Evolutionary conservation across 2,797 vertebrate genomes (phyloP).

Genomic region (Esox lucius): DNA sequence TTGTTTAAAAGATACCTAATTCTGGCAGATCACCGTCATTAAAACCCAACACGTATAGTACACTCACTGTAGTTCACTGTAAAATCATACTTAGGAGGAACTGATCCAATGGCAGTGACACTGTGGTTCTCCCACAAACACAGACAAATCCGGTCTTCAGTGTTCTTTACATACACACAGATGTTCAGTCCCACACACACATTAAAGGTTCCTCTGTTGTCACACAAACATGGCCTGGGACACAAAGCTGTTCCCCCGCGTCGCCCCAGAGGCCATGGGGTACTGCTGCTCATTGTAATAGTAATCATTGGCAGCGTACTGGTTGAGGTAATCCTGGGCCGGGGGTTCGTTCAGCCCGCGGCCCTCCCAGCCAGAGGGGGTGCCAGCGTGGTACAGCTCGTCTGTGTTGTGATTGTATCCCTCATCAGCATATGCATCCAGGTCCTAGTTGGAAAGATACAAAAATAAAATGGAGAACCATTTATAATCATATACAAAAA

Average conservation of each 20-base stretch:
- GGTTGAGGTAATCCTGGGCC: constrained; percentile 52
- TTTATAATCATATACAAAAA: background rate
- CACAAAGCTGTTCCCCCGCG: constrained; percentile 74
- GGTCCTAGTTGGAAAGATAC: constrained; percentile 57
- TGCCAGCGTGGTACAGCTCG: constrained; percentile 45
- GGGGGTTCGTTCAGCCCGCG: constrained; percentile 48
- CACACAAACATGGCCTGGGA: constrained; percentile 75
- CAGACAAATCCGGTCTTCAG: background rate
- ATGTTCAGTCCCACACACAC: constrained; percentile 21
- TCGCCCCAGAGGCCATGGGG: constrained; percentile 32
- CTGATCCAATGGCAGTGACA: constrained; percentile 9
- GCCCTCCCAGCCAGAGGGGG: constrained; percentile 63
- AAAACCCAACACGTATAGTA: background rate
- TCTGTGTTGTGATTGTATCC: constrained; percentile 23
- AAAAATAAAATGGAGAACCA: background rate
- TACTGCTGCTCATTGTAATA: constrained; percentile 32
- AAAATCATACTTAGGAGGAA: background rate
- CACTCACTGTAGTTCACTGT: background rate
- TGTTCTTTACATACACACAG: constrained; percentile 4
- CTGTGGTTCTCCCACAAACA: background rate
- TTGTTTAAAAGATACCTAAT: background rate
- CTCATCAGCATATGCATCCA: constrained; percentile 58
- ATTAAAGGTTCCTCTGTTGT: constrained; percentile 41
- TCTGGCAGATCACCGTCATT: background rate
- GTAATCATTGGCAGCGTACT: constrained; percentile 1